Evolutionary conservation across 2,113 vertebrate species (phyloP).

Genomic region (Blennius ocellaris): DNA sequence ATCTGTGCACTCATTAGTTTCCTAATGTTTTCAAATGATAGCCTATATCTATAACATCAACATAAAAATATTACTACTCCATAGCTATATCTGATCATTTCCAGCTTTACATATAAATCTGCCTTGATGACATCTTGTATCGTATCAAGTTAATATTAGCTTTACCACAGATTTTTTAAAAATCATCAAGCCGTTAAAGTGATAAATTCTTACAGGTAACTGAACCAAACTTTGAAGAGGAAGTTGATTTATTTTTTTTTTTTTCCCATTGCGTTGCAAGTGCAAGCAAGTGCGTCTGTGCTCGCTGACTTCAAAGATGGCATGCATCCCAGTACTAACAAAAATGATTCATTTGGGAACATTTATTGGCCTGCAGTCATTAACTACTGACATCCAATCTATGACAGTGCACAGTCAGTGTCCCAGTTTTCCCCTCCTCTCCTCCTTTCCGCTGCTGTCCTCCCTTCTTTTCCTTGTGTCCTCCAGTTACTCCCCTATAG

Average conservation of each 20-base stretch:
- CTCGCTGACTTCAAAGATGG: constrained; percentile 32
- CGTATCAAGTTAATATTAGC: background rate
- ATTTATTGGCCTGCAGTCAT: constrained; percentile 41
- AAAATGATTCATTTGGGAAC: constrained; percentile 36
- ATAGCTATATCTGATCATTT: background rate
- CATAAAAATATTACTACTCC: too few species aligned
- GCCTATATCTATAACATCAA: background rate
- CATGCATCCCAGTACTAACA: constrained; percentile 20
- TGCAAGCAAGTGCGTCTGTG: constrained; percentile 3
- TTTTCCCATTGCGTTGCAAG: background rate
- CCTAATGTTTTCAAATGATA: background rate
- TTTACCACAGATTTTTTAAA: too few species aligned
- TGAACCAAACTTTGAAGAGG: background rate
- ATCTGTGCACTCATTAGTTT: background rate
- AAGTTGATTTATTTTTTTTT: background rate
- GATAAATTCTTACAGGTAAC: background rate
- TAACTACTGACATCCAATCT: constrained; percentile 52
- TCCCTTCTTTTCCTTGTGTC: constrained; percentile 35
- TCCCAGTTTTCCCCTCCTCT: constrained; percentile 32
- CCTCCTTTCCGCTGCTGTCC: constrained; percentile 26
- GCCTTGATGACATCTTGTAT: background rate
- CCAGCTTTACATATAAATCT: background rate
- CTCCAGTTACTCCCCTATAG: constrained; percentile 31
- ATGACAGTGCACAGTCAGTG: constrained; percentile 39
- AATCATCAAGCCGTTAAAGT: background rate